phyloP scores from a whole-genome alignment of 2,797 vertebrate genomes.

The Lithobates sylvaticus region DNA sequence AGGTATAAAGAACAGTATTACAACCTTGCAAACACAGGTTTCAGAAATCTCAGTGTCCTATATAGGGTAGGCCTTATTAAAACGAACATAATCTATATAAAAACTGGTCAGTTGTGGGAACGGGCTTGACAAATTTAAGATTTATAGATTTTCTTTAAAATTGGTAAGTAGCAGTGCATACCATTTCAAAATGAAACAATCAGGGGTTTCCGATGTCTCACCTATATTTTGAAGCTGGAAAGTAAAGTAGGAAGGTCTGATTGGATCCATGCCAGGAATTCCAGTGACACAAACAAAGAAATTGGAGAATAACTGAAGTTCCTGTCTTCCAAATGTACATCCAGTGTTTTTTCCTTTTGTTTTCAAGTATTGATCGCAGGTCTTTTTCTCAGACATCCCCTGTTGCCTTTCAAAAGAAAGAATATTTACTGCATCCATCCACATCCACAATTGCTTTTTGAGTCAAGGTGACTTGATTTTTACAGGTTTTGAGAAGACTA shows the following conservation, averaged over 20 bases:
- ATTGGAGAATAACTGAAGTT: constrained; percentile 73
- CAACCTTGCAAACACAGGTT: too few species aligned
- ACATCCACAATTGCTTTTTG: not conserved
- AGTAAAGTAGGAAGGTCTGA: constrained; percentile 70
- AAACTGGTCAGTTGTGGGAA: too few species aligned
- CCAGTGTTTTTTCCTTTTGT: constrained; percentile 64
- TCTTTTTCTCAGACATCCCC: constrained; percentile 62
- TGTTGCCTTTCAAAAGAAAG: constrained; percentile 69
- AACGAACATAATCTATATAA: too few species aligned
- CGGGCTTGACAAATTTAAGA: too few species aligned
- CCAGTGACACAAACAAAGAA: constrained; percentile 76
- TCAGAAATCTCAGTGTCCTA: too few species aligned
- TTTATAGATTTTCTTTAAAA: too few species aligned
- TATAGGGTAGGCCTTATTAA: too few species aligned
- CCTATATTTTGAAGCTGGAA: constrained; percentile 77
- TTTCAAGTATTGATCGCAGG: constrained; percentile 70
- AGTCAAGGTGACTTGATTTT: too few species aligned
- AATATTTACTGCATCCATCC: not conserved
- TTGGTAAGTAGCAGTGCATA: too few species aligned
- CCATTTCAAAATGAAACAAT: not conserved
- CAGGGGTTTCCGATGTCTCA: constrained; percentile 49
- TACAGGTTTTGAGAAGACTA: too few species aligned
- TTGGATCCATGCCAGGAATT: constrained; percentile 55
- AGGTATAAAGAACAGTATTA: too few species aligned
- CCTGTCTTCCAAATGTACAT: constrained; percentile 69